Base-by-base conservation (phyloP, 2,888 invertebrate species). In the Phymatocera aterrima region DNA sequence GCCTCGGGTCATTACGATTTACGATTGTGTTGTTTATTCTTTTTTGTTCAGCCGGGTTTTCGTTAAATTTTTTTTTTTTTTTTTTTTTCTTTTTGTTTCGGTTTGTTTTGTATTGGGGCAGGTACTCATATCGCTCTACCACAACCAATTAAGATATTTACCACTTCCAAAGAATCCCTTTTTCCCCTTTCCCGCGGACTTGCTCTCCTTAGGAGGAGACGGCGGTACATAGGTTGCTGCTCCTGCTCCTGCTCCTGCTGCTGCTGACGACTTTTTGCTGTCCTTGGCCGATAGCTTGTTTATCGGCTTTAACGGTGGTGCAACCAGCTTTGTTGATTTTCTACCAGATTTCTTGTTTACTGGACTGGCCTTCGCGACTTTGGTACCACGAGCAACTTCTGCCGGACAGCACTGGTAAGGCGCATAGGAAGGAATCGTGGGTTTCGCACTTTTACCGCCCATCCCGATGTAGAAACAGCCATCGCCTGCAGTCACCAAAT, bases 391-490 rank as follows among this genome's bases (percentile, higher is more conserved):
- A 91, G 94, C 94, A 91, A 95, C 94, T 93, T 95, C 95, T 91
- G 95, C 95, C 91, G 96, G 97, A 94, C 97, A 97, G 94, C 97
- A 97, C 93, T 96, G 96, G 94, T 96, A 97, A 91, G 97, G 96
- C 94, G 95, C 95, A 93, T 95, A 96, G 92, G 93, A 92, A 89
- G 95, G 94, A 92, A 93, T 93, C 92, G 94, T 94, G 91, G 95
- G 94, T 91, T 94, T 93, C 90, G 94, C 93, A 92, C 93, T 94
- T 93, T 95, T 95, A 93, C 96, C 96, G 93, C 96, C 96, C 95
- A 97, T 94, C 94, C 97, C 97, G 94, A 97, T 96, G 96, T 96
- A 96, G 96, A 97, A 97, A 95, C 97, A 97, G 94, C 96, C 96
- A 95, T 97, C 97, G 95, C 97, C 97, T 97, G 96, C 96, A 95